phyloP scores from a whole-genome alignment of 2,888 invertebrate species.

The Cataglyphis cursor region DNA sequence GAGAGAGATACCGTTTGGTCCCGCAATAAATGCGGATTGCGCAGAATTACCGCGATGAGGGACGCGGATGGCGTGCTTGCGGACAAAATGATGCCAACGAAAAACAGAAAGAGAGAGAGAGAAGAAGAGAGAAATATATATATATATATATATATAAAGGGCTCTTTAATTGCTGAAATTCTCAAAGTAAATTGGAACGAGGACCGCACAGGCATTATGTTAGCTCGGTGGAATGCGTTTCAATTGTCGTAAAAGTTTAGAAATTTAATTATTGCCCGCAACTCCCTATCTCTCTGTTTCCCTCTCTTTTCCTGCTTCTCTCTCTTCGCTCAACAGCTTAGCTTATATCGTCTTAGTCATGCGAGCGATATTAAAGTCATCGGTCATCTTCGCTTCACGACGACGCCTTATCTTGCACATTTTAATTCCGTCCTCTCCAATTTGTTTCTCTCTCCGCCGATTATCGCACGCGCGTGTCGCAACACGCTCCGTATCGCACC shows the following conservation, averaged over 20 bases:
- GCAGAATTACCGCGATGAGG: conserved; percentile 51
- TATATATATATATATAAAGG: not conserved
- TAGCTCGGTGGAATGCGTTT: conserved; percentile 60
- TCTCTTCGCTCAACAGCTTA: conserved; percentile 1
- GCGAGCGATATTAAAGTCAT: conserved; percentile 52
- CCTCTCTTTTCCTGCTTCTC: not conserved
- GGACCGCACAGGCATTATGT: conserved; percentile 32
- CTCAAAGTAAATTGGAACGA: conserved; percentile 70
- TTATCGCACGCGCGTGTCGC: conserved; percentile 50
- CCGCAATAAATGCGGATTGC: conserved; percentile 60
- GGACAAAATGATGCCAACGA: conserved; percentile 52
- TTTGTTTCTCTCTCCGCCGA: conserved; percentile 49
- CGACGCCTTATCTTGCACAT: conserved; percentile 44
- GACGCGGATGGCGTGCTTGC: conserved; percentile 28
- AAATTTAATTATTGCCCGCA: conserved; percentile 80
- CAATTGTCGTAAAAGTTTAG: conserved; percentile 73
- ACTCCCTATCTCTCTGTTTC: not conserved
- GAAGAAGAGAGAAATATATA: not conserved
- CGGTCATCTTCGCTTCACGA: conserved; percentile 43
- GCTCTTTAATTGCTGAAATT: conserved; percentile 78
- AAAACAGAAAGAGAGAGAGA: conserved; percentile 61
- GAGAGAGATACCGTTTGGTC: conserved; percentile 32
- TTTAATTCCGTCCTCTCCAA: conserved; percentile 56
- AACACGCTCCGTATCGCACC: conserved; percentile 45
- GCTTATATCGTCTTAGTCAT: conserved; percentile 47